Evolutionary conservation across 2,113 vertebrate genomes (phyloP).

Genomic region (Callospermophilus lateralis): DNA sequence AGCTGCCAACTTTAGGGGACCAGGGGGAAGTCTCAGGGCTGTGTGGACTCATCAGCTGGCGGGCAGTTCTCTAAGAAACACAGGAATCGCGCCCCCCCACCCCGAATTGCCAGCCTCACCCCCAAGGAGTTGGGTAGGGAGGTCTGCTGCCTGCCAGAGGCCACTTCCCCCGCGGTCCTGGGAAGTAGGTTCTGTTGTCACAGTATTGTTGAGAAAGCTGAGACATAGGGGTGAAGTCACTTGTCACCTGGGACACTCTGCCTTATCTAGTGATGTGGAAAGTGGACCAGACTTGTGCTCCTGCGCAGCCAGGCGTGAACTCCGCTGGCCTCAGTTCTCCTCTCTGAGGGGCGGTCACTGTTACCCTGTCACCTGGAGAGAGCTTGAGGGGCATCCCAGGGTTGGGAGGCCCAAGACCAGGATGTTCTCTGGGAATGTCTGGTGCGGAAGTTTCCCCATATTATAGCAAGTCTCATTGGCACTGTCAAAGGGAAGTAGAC

Average conservation of each 20-base stretch:
- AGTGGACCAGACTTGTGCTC: neutral
- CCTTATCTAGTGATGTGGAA: constrained; percentile 13
- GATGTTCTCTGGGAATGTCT: neutral
- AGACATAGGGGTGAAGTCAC: neutral
- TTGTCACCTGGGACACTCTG: neutral
- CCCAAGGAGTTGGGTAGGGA: neutral
- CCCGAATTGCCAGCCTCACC: neutral
- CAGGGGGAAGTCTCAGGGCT: neutral
- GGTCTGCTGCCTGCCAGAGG: neutral
- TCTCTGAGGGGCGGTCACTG: neutral
- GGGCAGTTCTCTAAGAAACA: neutral
- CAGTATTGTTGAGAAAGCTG: neutral
- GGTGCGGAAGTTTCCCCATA: neutral
- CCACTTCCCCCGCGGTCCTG: neutral
- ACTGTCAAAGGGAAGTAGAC: neutral
- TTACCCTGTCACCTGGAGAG: neutral
- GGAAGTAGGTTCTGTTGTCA: neutral
- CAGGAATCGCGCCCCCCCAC: too few relatives aligned
- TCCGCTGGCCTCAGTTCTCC: neutral
- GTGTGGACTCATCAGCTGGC: neutral
- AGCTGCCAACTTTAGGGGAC: neutral
- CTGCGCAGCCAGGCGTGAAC: neutral
- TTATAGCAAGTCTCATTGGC: neutral
- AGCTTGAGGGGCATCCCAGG: neutral
- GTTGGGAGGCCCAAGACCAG: neutral